Evolutionary conservation across 53 echinoderm and acorn worm genomes (phyloP).

Genomic region (Paracentrotus lividus): DNA sequence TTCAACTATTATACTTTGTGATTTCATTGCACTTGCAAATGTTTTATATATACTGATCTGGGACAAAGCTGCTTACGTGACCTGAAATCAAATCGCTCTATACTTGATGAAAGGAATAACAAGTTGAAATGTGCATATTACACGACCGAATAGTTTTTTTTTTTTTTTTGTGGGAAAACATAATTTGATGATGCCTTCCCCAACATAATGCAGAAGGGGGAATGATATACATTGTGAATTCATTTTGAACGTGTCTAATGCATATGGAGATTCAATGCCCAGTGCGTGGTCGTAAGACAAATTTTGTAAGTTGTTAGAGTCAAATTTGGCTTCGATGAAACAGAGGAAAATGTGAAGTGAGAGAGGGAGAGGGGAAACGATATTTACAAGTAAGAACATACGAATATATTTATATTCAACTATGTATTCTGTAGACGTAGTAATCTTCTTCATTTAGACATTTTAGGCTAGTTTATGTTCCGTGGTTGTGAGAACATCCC

Average conservation of each 20-base stretch:
- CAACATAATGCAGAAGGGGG: background rate
- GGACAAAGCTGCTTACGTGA: no score
- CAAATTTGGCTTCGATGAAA: background rate
- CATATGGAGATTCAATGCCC: background rate
- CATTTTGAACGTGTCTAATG: background rate
- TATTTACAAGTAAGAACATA: background rate
- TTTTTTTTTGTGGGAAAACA: no score
- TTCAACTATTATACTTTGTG: no score
- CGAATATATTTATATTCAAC: no score
- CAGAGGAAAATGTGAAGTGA: background rate
- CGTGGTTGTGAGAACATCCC: no score
- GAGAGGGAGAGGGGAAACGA: background rate
- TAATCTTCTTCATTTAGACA: no score
- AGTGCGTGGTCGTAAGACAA: background rate
- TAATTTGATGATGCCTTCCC: background rate
- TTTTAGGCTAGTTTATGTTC: no score
- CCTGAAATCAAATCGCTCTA: background rate
- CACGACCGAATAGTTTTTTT: no score
- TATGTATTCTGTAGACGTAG: no score
- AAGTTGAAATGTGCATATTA: background rate
- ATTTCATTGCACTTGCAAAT: no score
- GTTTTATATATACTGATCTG: no score
- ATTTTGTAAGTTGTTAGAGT: background rate
- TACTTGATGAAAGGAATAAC: background rate
- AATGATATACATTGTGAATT: background rate